Base-by-base conservation (phyloP, 2,888 invertebrate species). In the Ectemnius continuus region DNA sequence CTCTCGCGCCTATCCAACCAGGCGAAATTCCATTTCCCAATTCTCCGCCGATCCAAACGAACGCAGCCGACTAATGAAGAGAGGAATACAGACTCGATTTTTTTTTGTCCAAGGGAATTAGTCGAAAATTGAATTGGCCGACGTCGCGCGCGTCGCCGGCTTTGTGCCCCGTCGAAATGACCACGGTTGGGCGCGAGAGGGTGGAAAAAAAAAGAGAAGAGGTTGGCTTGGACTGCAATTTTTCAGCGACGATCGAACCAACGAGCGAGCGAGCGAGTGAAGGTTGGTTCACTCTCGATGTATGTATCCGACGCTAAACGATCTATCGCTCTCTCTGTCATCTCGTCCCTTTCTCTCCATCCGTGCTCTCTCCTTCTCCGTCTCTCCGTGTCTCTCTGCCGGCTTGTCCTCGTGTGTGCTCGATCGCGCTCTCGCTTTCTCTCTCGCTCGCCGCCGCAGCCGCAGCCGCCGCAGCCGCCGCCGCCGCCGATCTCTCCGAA, bases 401-500 rank as follows among this genome's bases (percentile, higher is more conserved):
- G 36, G 36, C 0, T 1, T 11, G 8, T 36, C 36, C 36, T 36
- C 36, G 36, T 36, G 36, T 36, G 8, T 36, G 36, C 36, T 11
- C 36, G 36, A 36, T 36, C 4, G 64, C 67, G n/a, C n/a, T n/a
- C n/a, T 57, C 52, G 70, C 56, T 70, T 66, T 74, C 67, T 79
- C 62, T 59, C 70, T 66, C 64, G 65, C 67, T 14, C n/a, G 13
- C 52, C 5, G 67, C 57, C 70, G 72, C 67, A 60, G 58, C 73
- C 57, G 46, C 63, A 61, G 60, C 71, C 66, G 23, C 23, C 23
- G 60, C 71, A 64, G 23, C 23, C 23, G 23, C 23, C 23, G 23
- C 23, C 36, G 83, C 76, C 77, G 76, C 82, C 84, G 36, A 36
- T 81, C 83, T 84, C 83, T 80, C 75, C 68, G 74, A 80, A 84